Percentiles rank a stretch among this genome's conserved stretches.
Conservation (phyloP, 2,797 vertebrate species). For the Hydrolagus colliei region DNA sequence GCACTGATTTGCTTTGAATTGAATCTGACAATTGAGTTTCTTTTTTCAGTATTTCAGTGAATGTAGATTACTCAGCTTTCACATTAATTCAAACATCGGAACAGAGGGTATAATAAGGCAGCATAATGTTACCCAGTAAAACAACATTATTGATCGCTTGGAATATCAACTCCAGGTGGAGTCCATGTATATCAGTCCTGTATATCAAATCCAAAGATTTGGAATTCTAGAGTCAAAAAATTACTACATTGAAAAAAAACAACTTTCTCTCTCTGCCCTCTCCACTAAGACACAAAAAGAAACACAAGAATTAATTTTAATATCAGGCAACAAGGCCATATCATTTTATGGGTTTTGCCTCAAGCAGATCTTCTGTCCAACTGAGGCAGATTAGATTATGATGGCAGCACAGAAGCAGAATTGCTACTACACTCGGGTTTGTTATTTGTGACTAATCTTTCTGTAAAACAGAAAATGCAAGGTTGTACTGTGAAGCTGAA, state of each 20-base stretch:
- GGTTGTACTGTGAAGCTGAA: too few species aligned
- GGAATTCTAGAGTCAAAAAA: not conserved
- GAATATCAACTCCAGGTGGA: not conserved
- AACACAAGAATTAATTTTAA: not conserved
- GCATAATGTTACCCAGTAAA: not conserved
- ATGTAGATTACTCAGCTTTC: not conserved
- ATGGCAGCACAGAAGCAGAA: too few species aligned
- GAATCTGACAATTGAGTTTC: not conserved
- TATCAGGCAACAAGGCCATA: not conserved
- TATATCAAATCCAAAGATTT: not conserved
- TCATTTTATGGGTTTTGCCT: too few species aligned
- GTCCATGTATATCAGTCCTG: not conserved
- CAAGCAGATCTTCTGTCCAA: too few species aligned
- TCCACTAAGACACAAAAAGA: not conserved
- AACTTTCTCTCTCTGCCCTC: too few species aligned
- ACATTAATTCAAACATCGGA: not conserved
- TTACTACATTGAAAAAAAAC: too few species aligned
- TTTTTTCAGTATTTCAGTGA: not conserved
- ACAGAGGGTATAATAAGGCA: not conserved
- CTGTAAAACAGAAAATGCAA: too few species aligned
- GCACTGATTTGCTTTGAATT: not conserved
- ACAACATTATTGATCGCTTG: conserved; percentile 18
- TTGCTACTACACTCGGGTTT: too few species aligned
- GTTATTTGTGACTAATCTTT: too few species aligned
- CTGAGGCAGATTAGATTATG: too few species aligned